Evolutionary conservation across 2,888 invertebrate species (phyloP).

Genomic region (Heliconius ismenius): DNA sequence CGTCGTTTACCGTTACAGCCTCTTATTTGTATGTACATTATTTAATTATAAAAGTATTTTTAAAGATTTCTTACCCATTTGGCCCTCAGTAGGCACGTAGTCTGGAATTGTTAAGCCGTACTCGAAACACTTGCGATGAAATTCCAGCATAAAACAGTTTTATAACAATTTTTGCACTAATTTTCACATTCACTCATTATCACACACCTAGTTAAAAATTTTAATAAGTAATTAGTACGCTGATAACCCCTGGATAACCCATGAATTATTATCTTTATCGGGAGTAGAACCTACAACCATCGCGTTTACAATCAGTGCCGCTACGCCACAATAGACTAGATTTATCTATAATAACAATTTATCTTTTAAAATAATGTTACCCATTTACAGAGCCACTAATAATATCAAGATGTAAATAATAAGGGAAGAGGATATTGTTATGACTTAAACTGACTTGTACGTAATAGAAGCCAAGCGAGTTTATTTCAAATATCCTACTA

Average conservation of each 20-base stretch:
- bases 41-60: background rate
- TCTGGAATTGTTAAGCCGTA: constrained; percentile 69
- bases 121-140: constrained; percentile 51
- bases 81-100: constrained; percentile 67
- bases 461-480: constrained; percentile 10
- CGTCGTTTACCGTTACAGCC: background rate
- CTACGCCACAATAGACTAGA: background rate
- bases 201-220: constrained; percentile 3
- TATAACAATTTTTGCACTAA: constrained; percentile 45
- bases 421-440: constrained; percentile 21
- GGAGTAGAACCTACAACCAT: background rate
- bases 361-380: background rate
- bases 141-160: constrained; percentile 53
- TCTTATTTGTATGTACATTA: background rate
- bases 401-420: background rate
- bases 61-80: constrained; percentile 67
- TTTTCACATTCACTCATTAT: constrained; percentile 57
- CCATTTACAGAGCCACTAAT: background rate
- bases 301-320: background rate
- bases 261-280: background rate
- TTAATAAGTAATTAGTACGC: background rate
- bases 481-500: background rate
- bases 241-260: constrained; percentile 6
- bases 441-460: background rate
- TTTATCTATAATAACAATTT: background rate